These are phyloP conservation scores for Pelochelys cantorii DNA, from an alignment of 2,797 vertebrate genomes.

Conservation along the genomic window DNA sequence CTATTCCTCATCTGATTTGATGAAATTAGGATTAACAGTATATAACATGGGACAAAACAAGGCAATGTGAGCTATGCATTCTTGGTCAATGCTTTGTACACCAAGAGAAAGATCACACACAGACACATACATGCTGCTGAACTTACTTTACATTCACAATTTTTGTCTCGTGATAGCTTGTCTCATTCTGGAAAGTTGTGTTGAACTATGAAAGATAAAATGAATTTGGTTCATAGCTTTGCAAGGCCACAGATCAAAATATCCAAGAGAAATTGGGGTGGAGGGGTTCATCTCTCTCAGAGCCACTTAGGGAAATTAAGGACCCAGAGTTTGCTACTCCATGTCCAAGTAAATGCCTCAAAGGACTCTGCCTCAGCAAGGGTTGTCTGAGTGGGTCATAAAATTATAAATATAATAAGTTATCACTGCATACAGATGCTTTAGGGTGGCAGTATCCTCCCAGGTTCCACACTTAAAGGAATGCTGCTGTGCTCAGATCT, in stretches of 20 bases:
- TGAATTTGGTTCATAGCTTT: conserved; percentile 18
- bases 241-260: background rate
- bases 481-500: background rate
- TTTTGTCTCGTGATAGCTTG: background rate
- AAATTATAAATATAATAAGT: background rate
- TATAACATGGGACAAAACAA: background rate
- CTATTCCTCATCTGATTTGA: background rate
- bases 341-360: background rate
- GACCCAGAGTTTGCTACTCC: background rate
- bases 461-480: background rate
- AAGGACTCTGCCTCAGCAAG: background rate
- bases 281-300: background rate
- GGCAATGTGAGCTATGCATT: background rate
- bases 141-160: conserved; percentile 73
- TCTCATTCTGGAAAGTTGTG: accelerated
- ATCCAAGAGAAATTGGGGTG: background rate
- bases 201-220: conserved; percentile 65
- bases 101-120: background rate
- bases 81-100: background rate
- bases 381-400: background rate
- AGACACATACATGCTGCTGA: background rate
- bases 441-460: background rate
- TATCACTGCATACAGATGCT: background rate
- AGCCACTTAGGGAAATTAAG: background rate
- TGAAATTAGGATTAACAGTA: background rate